Conservation (phyloP, 1,140 invertebrate species). For the Laupala kohalensis region DNA sequence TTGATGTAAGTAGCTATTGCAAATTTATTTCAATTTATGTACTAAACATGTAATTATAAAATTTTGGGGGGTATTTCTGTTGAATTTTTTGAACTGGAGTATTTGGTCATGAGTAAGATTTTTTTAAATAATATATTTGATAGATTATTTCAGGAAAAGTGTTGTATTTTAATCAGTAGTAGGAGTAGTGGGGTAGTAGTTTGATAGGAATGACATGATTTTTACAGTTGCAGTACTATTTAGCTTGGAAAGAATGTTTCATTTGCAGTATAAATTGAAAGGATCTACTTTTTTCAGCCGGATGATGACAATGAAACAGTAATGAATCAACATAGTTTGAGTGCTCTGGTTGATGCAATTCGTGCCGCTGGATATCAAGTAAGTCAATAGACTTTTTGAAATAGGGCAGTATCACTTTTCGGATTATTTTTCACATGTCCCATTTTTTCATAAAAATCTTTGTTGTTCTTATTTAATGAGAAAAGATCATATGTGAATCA, state of each 20-base stretch:
- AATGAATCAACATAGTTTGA: conserved; percentile 12
- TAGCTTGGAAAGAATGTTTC: not conserved
- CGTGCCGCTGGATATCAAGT: conserved; percentile 14
- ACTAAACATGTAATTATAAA: not conserved
- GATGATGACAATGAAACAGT: conserved; percentile 2
- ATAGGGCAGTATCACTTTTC: not conserved
- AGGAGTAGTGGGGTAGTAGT: not conserved
- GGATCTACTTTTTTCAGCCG: not conserved
- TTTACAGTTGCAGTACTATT: too few relatives aligned
- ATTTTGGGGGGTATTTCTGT: not conserved
- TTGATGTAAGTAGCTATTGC: conserved; percentile 4
- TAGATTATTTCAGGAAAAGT: not conserved
- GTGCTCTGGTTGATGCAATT: conserved; percentile 14
- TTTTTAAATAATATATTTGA: not conserved
- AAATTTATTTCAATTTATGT: not conserved
- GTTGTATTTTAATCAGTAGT: not conserved
- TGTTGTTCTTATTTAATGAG: not conserved
- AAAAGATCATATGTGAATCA: not conserved
- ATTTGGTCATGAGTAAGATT: too few relatives aligned
- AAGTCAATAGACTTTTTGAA: not conserved
- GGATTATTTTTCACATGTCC: not conserved
- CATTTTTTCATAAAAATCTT: not conserved
- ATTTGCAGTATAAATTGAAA: too few relatives aligned
- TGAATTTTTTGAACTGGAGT: not conserved
- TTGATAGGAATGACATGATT: too few relatives aligned